Conservation (phyloP, 1,140 invertebrate species). For the Lethocerus indicus region DNA sequence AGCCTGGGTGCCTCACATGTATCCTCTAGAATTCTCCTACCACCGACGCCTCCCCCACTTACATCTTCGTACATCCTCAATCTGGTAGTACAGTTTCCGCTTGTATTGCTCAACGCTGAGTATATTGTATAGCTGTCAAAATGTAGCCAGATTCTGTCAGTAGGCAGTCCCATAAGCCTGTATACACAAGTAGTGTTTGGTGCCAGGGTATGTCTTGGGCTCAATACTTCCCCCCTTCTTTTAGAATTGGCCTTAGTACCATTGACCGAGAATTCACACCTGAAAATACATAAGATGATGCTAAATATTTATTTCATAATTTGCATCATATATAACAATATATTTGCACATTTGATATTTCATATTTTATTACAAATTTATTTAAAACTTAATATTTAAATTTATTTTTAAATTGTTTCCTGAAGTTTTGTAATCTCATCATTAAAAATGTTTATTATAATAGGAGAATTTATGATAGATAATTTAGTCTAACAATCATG, state of each 20-base stretch:
- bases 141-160: conserved; percentile 71
- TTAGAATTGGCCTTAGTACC: conserved; percentile 34
- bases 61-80: conserved; percentile 41
- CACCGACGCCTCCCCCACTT: conserved; percentile 14
- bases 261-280: conserved; percentile 54
- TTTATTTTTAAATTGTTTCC: too few species aligned
- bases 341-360: too few species aligned
- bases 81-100: conserved; percentile 30
- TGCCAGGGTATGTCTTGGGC: conserved; percentile 64
- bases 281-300: too few species aligned
- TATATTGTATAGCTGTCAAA: conserved; percentile 54
- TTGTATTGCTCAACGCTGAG: background rate
- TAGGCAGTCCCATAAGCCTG: conserved; percentile 56
- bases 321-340: too few species aligned
- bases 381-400: too few species aligned
- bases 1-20: conserved; percentile 61
- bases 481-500: too few species aligned
- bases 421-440: too few species aligned
- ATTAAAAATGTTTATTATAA: too few species aligned
- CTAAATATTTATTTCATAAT: too few species aligned
- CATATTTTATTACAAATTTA: too few species aligned
- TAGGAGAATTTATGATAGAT: too few species aligned
- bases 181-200: conserved; percentile 74
- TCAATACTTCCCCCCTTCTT: conserved; percentile 46
- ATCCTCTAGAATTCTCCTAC: conserved; percentile 31